A percentile compares a stretch with the other conserved stretches of the same genome.
Evolutionary conservation across 2,113 vertebrate genomes (phyloP).

Genomic region (Stigmatopora argus): DNA sequence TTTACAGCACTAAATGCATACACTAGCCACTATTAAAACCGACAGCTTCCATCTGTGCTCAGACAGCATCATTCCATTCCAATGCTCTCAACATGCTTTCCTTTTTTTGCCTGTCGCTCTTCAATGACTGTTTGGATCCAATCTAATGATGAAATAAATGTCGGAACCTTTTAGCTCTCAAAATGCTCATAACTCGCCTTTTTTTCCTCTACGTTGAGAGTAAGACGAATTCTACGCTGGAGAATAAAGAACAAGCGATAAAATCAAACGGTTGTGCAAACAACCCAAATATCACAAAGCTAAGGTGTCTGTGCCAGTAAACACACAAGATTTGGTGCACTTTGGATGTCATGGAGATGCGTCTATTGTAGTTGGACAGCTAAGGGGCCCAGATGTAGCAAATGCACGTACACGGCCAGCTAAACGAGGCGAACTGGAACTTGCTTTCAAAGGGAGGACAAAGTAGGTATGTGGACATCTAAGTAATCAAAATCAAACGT

Average conservation of each 20-base stretch:
- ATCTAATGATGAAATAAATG: constrained; percentile 35
- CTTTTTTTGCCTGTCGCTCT: constrained; percentile 36
- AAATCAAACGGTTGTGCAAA: constrained; percentile 28
- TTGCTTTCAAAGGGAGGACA: neutral
- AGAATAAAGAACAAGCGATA: constrained; percentile 18
- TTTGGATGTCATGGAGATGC: constrained; percentile 25
- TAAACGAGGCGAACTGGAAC: constrained; percentile 20
- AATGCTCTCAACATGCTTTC: constrained; percentile 40
- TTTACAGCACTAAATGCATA: constrained; percentile 18
- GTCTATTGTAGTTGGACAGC: constrained; percentile 38
- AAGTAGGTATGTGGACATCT: constrained; percentile 15
- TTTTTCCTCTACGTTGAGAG: constrained; percentile 34
- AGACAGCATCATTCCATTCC: constrained; percentile 47
- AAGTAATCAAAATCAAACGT: constrained; percentile 16
- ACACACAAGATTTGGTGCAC: constrained; percentile 33
- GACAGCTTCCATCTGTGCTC: constrained; percentile 33
- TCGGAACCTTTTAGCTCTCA: constrained; percentile 23
- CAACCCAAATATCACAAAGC: constrained; percentile 27
- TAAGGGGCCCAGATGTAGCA: constrained; percentile 33
- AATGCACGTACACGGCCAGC: constrained; percentile 10
- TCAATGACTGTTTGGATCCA: constrained; percentile 42
- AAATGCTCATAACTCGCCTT: constrained; percentile 24
- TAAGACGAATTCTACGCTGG: constrained; percentile 16
- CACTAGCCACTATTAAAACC: constrained; percentile 28
- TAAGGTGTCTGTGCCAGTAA: constrained; percentile 46